phyloP scores from a whole-genome alignment of 2,888 invertebrate species.

The Dorcus parallelipipedus region DNA sequence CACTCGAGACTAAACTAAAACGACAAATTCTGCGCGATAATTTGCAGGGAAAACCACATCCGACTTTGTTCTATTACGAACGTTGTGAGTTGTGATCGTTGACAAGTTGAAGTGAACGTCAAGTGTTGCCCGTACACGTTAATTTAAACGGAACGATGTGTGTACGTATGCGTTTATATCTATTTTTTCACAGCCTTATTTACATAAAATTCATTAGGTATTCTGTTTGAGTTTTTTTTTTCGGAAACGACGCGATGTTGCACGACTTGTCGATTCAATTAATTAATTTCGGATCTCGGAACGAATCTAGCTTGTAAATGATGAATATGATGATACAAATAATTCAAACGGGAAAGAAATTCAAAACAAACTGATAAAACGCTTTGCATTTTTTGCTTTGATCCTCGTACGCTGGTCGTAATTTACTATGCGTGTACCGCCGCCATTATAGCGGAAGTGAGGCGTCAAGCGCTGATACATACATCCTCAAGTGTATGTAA shows the following conservation, averaged over 20 bases:
- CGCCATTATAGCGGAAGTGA: conserved; percentile 1
- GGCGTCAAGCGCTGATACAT: neutral
- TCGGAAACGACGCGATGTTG: too few species aligned
- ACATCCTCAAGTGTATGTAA: neutral
- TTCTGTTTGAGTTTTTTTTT: too few species aligned
- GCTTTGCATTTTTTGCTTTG: neutral
- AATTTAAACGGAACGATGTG: too few species aligned
- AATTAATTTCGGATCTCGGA: neutral
- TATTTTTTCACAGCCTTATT: too few species aligned
- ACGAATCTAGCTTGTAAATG: neutral
- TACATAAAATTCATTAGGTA: too few species aligned
- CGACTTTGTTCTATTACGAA: neutral
- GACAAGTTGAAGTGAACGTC: too few species aligned
- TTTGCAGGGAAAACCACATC: neutral
- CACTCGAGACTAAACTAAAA: too few species aligned
- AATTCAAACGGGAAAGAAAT: neutral
- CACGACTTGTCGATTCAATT: neutral
- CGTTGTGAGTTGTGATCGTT: too few species aligned
- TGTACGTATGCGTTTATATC: too few species aligned
- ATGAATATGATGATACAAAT: neutral
- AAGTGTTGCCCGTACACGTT: too few species aligned
- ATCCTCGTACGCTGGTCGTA: neutral
- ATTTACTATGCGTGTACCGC: neutral
- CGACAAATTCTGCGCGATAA: too few species aligned
- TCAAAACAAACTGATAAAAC: neutral